A percentile compares a stretch with the other conserved stretches of the same genome.
Conservation (phyloP, 2,113 vertebrate genomes). For the Pterocles burchelli region DNA sequence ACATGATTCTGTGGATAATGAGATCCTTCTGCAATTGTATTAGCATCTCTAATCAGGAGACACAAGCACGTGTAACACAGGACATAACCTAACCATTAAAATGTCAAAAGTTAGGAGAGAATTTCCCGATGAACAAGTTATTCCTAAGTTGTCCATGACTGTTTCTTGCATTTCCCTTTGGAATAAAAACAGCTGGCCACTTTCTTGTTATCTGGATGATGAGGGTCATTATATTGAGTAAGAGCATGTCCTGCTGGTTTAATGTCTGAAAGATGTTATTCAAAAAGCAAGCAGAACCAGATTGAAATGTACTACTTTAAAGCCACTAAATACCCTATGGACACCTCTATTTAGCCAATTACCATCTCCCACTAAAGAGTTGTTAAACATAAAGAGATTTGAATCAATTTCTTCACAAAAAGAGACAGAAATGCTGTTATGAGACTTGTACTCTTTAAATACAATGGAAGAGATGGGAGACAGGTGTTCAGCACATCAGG, state of each 20-base stretch:
- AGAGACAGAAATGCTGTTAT: neutral
- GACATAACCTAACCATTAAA: neutral
- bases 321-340: neutral
- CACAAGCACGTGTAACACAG: neutral
- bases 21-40: neutral
- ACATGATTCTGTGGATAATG: neutral
- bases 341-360: neutral
- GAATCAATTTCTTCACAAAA: neutral
- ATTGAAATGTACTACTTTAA: neutral
- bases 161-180: neutral
- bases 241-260: neutral
- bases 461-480: neutral
- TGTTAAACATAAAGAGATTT: neutral
- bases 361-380: neutral
- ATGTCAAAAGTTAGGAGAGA: neutral
- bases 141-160: neutral
- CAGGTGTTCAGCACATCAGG: neutral
- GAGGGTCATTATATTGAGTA: neutral
- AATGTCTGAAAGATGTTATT: neutral
- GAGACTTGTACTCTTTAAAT: neutral
- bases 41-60: neutral
- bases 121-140: neutral
- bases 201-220: neutral
- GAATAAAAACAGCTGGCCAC: neutral
- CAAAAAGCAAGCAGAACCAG: neutral